A percentile compares a stretch with the other conserved stretches of the same genome.
These are phyloP conservation scores for Tachystola acroxantha DNA, from an alignment of 2,888 invertebrate genomes.

Conservation along the genomic window DNA sequence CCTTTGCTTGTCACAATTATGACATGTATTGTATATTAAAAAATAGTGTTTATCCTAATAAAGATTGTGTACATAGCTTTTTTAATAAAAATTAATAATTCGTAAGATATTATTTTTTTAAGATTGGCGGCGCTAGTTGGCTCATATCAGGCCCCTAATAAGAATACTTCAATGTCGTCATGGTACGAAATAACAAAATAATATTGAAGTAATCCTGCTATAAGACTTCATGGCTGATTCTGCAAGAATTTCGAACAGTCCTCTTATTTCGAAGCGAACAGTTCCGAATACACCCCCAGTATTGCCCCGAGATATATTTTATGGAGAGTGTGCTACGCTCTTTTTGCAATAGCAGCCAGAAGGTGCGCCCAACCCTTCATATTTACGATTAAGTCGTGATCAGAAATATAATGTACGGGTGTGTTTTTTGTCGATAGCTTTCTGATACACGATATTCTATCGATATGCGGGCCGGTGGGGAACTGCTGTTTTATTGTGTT, in stretches of 20 bases:
- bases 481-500: conserved; percentile 3
- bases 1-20: too few relatives aligned
- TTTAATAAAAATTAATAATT: too few relatives aligned
- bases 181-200: too few relatives aligned
- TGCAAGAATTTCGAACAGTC: neutral
- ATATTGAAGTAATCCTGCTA: too few relatives aligned
- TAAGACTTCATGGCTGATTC: too few relatives aligned
- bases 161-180: too few relatives aligned
- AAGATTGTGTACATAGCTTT: too few relatives aligned
- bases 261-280: neutral
- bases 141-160: too few relatives aligned
- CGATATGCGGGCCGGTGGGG: conserved; percentile 14
- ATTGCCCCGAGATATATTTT: conserved; percentile 65
- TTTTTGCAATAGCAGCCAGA: conserved; percentile 75
- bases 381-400: conserved; percentile 78
- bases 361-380: conserved; percentile 75
- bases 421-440: conserved; percentile 64
- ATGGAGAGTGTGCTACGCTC: conserved; percentile 69
- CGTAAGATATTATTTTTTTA: too few relatives aligned
- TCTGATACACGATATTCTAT: conserved; percentile 42
- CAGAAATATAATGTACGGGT: conserved; percentile 69
- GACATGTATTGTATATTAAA: too few relatives aligned
- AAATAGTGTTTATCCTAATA: too few relatives aligned
- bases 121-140: too few relatives aligned
- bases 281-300: conserved; percentile 25